Conservation (phyloP, 2,113 vertebrate genomes). For the Glareola pratincola region DNA sequence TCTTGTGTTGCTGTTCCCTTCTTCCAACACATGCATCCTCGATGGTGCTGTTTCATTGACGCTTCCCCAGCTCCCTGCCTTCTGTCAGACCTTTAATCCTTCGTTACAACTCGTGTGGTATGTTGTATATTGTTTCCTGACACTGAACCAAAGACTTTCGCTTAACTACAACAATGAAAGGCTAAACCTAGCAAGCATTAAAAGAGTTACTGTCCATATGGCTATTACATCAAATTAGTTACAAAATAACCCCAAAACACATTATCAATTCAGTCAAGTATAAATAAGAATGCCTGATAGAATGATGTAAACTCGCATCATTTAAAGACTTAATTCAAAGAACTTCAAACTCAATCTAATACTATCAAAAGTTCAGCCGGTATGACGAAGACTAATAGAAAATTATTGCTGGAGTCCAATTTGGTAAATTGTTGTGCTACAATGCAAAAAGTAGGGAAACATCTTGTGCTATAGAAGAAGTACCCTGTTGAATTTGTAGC, state of each 20-base stretch:
- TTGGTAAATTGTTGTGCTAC: conserved; percentile 81
- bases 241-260: conserved; percentile 71
- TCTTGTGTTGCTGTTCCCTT: conserved; percentile 43
- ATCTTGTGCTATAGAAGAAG: conserved; percentile 82
- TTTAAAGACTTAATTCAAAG: conserved; percentile 80
- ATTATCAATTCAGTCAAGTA: conserved; percentile 81
- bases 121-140: conserved; percentile 63
- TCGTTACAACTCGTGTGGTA: conserved; percentile 45
- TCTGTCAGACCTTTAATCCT: conserved; percentile 4
- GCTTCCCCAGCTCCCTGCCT: conserved; percentile 52
- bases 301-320: conserved; percentile 81
- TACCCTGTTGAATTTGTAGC: conserved; percentile 81
- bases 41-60: conserved; percentile 42
- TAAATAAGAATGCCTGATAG: conserved; percentile 83
- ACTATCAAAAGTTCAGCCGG: conserved; percentile 79
- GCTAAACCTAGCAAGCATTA: conserved; percentile 72
- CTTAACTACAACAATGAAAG: conserved; percentile 68
- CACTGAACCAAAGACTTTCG: conserved; percentile 66
- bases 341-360: conserved; percentile 76
- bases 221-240: conserved; percentile 83
- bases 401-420: conserved; percentile 85
- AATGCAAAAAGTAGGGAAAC: conserved; percentile 76
- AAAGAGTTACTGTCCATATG: conserved; percentile 76
- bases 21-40: conserved; percentile 25
- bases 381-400: conserved; percentile 78